Conservation (phyloP, 2,797 vertebrate genomes). For the Naso thynnoides region DNA sequence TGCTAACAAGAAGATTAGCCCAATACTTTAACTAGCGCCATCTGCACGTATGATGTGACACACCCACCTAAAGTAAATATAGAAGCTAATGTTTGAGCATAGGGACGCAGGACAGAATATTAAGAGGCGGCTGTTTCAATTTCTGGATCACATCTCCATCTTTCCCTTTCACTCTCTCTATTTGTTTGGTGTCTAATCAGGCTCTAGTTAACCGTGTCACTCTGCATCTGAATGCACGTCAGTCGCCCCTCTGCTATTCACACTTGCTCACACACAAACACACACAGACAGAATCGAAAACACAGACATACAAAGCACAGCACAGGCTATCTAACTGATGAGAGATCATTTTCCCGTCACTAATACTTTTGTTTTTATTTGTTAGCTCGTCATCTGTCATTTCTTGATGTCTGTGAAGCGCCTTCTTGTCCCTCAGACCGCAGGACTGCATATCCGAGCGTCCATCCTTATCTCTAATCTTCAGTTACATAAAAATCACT, state of each 20-base stretch:
- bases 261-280: slow-evolving; percentile 22
- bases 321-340: not conserved
- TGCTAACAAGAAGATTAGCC: not conserved
- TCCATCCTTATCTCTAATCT: slow-evolving; percentile 37
- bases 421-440: slow-evolving; percentile 10
- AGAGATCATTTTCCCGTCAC: not conserved
- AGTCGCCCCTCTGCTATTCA: slow-evolving; percentile 36
- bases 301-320: slow-evolving; percentile 21
- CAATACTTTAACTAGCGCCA: not conserved
- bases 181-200: slow-evolving; percentile 72
- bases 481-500: slow-evolving; percentile 58
- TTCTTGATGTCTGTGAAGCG: slow-evolving; percentile 10
- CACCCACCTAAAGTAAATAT: not conserved
- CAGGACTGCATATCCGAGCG: not conserved
- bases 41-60: slow-evolving; percentile 8
- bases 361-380: slow-evolving; percentile 4
- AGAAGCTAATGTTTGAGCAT: slow-evolving; percentile 12
- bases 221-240: slow-evolving; percentile 68
- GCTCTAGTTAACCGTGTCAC: slow-evolving; percentile 73
- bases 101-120: slow-evolving; percentile 29
- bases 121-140: slow-evolving; percentile 39
- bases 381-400: not conserved
- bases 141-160: slow-evolving; percentile 35
- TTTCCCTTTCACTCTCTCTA: slow-evolving; percentile 20
- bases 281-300: slow-evolving; percentile 4